Base-by-base conservation (phyloP, 2,113 vertebrate species). In the Apteryx mantelli region DNA sequence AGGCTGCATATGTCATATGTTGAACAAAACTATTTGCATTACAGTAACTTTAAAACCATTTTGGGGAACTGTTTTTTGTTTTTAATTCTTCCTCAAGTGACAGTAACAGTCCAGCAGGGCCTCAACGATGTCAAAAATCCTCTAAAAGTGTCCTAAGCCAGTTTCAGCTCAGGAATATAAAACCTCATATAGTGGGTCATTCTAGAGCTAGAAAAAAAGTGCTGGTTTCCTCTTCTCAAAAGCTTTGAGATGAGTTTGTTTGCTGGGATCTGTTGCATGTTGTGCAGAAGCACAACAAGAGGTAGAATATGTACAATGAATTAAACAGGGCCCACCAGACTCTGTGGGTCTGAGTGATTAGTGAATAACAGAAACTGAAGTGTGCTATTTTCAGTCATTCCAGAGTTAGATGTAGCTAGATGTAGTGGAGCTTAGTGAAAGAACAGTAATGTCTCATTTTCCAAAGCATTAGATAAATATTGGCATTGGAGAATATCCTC, bases 361-460 rank as follows among this genome's bases (percentile, higher is more conserved):
- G 15, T 7, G 30, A 44, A 25, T 38, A 38, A 3, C 42, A 36
- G 63, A 84, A 50, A 25, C 40, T n/a, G 7, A 50, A 50, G 18
- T 0, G 11, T 11, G 2, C 4, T 30, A 4, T 46, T 38, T 85
- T 28, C 1, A 1, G 46, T 44, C 40, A 24, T 32, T 78, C 46
- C 17, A 30, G 60, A 86, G 64, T 9, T 48, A 19, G 20, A 86
- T 61, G 0, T 64, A 26, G 36, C 36, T 38, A 38, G 36, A 38
- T 0, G 0, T 34, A 9, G 15, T 25, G 32, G 9, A 74, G 30
- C n/a, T 69, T 64, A 40, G 65, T 5, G 17, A 58, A 91, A 90
- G 25, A 25, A 3, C 8, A 8, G 36, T 36, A 65, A n/a, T 9
- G 3, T 16, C 78, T 74, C 40, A 30, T 88, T 64, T 91, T 58